Evolutionary conservation across 2,113 vertebrate species (phyloP), one percentile per base, ranked within the genome.

Genomic region (Mormyrus lacerda): DNA sequence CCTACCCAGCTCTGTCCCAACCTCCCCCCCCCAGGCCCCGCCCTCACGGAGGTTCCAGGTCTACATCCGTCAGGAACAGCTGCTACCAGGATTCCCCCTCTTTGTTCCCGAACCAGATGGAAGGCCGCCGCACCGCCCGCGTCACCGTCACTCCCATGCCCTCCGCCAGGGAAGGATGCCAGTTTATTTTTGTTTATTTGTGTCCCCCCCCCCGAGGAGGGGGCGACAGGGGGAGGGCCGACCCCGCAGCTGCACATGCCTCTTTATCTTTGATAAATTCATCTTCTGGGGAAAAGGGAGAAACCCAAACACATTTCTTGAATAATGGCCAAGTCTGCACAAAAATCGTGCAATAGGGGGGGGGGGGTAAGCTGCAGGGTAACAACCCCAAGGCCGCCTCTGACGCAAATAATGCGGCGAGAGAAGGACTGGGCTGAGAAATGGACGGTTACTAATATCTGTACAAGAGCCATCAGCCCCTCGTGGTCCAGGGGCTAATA

Each of bases 81-180:
- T 88, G 91, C 61, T 88, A 10, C 73, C 84, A 90, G 89, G 83
- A 88, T 88, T 65, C 90, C 88, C 83, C n/a, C 47, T 58, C 31
- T 48, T 24, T 45, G 21, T 88, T 47, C 86, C 82, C 79, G 44
- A 31, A 88, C 55, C 91, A 91, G 90, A 90, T 85, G 90, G 90
- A 89, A 31, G 69, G 50, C 79, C 47, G 50, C 76, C 83, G 27
- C 88, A 17, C 42, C 44, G 17, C 84, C 35, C 83, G 35, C 85
- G 85, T 65, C 88, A 48, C 47, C 39, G 50, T 84, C 88, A 47
- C 55, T 27, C 73, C 79, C 61, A 53, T 31, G 45, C 27, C 88
- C 61, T 50, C 86, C 35, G 76, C 73, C 73, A 79, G 21, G 27
- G 45, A 42, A 87, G 51, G 42, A 89, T n/a, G 61, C 85, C 86